These are phyloP conservation scores for Lissonota sp. DNA, from an alignment of 2,888 invertebrate genomes.

Conservation along the genomic window DNA sequence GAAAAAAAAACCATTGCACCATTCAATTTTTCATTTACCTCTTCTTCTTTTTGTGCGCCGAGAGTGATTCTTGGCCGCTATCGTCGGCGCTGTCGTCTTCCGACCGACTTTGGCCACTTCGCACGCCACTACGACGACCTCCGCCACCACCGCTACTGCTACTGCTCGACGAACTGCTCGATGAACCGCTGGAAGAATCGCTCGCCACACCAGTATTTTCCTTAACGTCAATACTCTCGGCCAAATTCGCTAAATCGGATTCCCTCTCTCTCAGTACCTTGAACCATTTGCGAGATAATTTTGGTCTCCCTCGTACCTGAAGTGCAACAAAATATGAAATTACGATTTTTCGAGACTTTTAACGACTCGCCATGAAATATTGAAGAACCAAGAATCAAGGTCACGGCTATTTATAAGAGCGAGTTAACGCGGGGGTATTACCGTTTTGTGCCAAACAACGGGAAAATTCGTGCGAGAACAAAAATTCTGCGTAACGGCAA, in stretches of 20 bases:
- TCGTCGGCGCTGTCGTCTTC: constrained; percentile 88
- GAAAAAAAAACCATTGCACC: neutral
- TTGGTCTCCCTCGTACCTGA: constrained; percentile 94
- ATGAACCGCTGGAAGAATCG: constrained; percentile 95
- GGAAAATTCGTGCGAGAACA: constrained; percentile 98
- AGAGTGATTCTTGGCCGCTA: constrained; percentile 95
- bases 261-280: constrained; percentile 89
- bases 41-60: constrained; percentile 93
- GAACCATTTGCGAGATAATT: constrained; percentile 97
- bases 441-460: constrained; percentile 99
- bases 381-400: too few species aligned
- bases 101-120: constrained; percentile 86
- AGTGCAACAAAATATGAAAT: too few species aligned
- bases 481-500: constrained; percentile 99
- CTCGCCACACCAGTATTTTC: constrained; percentile 96
- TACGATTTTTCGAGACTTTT: too few species aligned
- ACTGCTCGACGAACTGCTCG: constrained; percentile 91
- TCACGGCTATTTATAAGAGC: too few species aligned
- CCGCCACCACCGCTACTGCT: constrained; percentile 82
- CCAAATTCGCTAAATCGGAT: constrained; percentile 91
- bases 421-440: constrained; percentile 60
- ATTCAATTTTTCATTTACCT: constrained; percentile 81
- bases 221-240: constrained; percentile 93
- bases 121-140: too few species aligned
- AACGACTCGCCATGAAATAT: too few species aligned